Conservation (phyloP, 2,113 vertebrate species). For the Odocoileus hemionus region DNA sequence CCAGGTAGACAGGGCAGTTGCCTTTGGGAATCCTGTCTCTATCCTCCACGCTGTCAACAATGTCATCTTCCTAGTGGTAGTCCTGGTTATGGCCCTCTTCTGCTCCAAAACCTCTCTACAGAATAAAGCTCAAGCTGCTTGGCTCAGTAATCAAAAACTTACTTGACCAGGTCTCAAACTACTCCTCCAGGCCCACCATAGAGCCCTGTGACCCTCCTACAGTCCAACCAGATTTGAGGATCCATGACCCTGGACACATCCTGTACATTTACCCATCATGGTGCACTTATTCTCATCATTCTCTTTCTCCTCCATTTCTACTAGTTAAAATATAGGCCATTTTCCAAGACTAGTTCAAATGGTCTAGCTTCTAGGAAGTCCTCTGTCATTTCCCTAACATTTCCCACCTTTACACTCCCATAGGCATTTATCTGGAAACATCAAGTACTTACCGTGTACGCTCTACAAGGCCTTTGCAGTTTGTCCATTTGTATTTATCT, state of each 20-base stretch:
- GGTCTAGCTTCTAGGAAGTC: not conserved
- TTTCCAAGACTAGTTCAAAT: not conserved
- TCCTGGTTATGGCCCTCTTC: not conserved
- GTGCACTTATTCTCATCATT: not conserved
- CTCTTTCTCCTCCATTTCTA: not conserved
- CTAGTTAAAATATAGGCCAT: not conserved
- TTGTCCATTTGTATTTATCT: not conserved
- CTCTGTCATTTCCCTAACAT: not conserved
- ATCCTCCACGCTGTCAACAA: not conserved
- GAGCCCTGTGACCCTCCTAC: not conserved
- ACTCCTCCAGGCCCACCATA: not conserved
- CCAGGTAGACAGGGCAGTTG: rapidly evolving
- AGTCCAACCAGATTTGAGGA: not conserved
- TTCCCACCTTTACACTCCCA: not conserved
- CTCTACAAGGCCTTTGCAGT: not conserved
- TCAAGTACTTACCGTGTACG: not conserved
- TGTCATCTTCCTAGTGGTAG: not conserved
- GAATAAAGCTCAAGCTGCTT: not conserved
- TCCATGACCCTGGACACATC: not conserved
- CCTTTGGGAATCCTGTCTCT: not conserved
- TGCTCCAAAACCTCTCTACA: not conserved
- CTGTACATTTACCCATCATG: not conserved
- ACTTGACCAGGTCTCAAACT: not conserved
- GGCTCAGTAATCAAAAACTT: not conserved
- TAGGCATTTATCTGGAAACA: not conserved